Evolutionary conservation across 2,797 vertebrate species (phyloP), one percentile per base, ranked within the genome.

Genomic region (Ambastaia sidthimunki): DNA sequence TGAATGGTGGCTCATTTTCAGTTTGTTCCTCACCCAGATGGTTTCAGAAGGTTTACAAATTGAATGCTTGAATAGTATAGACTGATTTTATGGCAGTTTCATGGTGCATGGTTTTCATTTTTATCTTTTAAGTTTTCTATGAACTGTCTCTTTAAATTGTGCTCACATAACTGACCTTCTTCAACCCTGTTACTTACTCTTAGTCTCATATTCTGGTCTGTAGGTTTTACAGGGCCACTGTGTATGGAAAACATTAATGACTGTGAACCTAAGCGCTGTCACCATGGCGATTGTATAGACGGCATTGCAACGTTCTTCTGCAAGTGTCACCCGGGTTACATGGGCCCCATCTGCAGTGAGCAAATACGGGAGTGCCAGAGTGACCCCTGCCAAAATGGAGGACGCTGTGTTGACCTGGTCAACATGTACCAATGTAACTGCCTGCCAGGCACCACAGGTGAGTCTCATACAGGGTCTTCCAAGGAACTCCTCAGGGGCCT

Each of bases 381-480:
- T 90, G 94, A 93, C 84, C 97, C 97, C 0, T 98, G 97, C 87
- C 93, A 96, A 78, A 96, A 97, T n/a, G 91, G 94, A 18, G 97
- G 95, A 10, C 96, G 93, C 85, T 99, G 97, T 87, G 90, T 97
- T 0, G 96, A 98, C 88, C 91, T 93, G 50, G 96, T 97, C 63
- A 97, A 97, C 1, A 92, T 92, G 74, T 99, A 97, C 90, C 95
- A 96, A 74, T 99, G 97, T 82, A 93, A 95, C 90, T 99, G 97
- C 82, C 91, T 88, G 70, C 86, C 87, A 0, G 97, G 97, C 76
- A 98, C 96, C 0, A 90, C 91, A 70, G 97, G 97, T 98, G 52
- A 85, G 88, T n/a, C 50, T 50, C 12, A 19, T 4, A 59, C 66
- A 80, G 44, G 37, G 28, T 50, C 37, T 67, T 47, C 50, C 47